Percentiles rank a stretch among this genome's conserved stretches.
Conservation (phyloP, 2,888 invertebrate species). For the Leptopilina drosophilae region DNA sequence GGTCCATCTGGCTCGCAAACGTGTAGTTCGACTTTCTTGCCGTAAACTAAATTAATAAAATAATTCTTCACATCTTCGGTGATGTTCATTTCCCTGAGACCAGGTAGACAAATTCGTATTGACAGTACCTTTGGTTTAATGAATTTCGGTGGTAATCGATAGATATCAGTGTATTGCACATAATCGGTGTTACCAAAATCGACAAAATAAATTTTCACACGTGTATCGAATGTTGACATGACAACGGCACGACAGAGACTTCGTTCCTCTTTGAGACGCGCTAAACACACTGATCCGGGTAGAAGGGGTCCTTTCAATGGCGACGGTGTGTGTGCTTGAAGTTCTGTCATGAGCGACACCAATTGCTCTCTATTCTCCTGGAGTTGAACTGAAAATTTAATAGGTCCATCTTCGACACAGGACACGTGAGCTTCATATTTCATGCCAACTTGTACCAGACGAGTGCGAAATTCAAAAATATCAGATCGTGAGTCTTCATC, state of each 20-base stretch:
- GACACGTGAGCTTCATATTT: constrained; percentile 86
- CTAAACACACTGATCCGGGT: constrained; percentile 88
- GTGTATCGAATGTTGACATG: constrained; percentile 84
- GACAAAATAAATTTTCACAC: constrained; percentile 88
- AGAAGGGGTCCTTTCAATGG: constrained; percentile 83
- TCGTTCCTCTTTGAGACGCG: constrained; percentile 82
- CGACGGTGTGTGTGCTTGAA: constrained; percentile 81
- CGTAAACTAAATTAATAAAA: constrained; percentile 84
- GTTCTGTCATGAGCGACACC: constrained; percentile 84
- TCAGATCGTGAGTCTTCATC: constrained; percentile 38
- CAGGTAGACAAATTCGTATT: constrained; percentile 82
- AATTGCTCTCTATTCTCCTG: constrained; percentile 81
- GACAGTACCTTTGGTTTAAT: constrained; percentile 86
- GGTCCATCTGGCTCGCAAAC: constrained; percentile 85
- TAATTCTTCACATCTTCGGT: constrained; percentile 82
- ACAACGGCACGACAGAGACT: constrained; percentile 87
- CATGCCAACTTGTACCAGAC: constrained; percentile 78
- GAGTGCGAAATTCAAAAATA: constrained; percentile 70
- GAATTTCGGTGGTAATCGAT: constrained; percentile 86
- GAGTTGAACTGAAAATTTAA: constrained; percentile 87
- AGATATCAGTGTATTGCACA: constrained; percentile 84
- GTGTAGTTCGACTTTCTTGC: constrained; percentile 82
- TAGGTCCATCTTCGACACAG: constrained; percentile 88
- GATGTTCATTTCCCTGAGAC: constrained; percentile 80
- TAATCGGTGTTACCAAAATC: constrained; percentile 89